A percentile compares a stretch with the other conserved stretches of the same genome.
Conservation (phyloP, 2,797 vertebrate genomes). For the Ispidina picta region DNA sequence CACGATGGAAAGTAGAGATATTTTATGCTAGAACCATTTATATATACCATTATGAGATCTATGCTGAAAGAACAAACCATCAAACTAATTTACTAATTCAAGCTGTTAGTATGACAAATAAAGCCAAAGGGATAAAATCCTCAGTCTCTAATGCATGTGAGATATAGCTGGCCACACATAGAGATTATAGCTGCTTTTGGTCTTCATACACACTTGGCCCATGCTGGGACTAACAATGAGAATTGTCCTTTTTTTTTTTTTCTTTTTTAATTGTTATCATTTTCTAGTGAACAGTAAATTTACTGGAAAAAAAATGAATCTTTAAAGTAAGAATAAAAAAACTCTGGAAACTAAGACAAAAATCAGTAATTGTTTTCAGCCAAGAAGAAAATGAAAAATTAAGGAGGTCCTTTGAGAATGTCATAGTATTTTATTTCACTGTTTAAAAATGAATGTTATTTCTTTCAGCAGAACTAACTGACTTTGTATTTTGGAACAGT, state of each 20-base stretch:
- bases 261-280: no score
- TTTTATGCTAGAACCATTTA: background rate
- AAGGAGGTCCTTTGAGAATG: background rate
- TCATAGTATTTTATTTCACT: background rate
- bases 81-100: background rate
- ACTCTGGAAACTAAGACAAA: background rate
- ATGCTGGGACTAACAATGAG: background rate
- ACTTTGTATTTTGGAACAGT: background rate
- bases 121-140: background rate
- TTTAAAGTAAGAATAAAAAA: background rate
- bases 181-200: background rate
- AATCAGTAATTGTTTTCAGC: background rate
- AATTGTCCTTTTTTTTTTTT: background rate
- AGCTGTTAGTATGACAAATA: background rate
- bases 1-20: background rate
- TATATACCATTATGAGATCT: background rate
- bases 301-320: background rate
- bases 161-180: background rate
- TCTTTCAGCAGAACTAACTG: background rate
- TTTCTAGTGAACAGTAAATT: background rate
- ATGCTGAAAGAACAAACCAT: background rate
- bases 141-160: background rate
- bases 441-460: background rate
- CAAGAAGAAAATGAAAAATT: background rate
- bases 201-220: background rate